Base-by-base conservation (phyloP, 2,797 vertebrate genomes). In the Girardinus metallicus region DNA sequence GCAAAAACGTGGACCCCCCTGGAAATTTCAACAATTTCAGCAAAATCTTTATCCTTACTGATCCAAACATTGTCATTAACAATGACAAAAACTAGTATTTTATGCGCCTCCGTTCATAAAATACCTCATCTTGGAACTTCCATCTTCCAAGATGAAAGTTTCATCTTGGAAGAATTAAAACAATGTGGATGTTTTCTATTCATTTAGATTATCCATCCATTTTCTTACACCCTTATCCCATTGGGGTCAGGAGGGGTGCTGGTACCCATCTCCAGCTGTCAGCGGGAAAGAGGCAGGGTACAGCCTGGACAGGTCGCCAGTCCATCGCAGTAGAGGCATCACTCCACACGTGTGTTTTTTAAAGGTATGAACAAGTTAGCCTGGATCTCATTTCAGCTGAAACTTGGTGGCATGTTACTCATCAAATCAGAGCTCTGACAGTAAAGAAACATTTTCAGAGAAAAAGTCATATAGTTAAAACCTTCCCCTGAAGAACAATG, bases 351-450 rank as follows among this genome's bases (percentile, higher is more conserved):
- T 11, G 1, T 72, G 26, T 62, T 43, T 36, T 36, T 64, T 13
- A 13, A 26, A 73, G 29, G 29, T 31, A 36, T 9, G 6, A 36
- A 34, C 6, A 39, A 36, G 11, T 41, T 12, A 39, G 31, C 13
- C 12, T 76, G 75, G 31, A 36, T 51, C 15, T 23, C 7, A 12
- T 26, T 41, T 39, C 76, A 71, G 36, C 51, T 71, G 36, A 71
- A 66, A 53, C 36, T 44, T 57, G n/a, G 34, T 15, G 31, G 55
- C 47, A 78, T 4, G 49, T 57, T 31, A 23, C 49, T 18, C 10
- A 18, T 71, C 66, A 71, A 21, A 46, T 77, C 62, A 77, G 23
- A 51, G n/a, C n/a, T 57, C n/a, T 57, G 26, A 29, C 55, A 15
- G n/a, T 31, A 29, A 60, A 6, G 12, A 60, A 12, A 60, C n/a